These are phyloP conservation scores for Empidonax traillii DNA, from an alignment of 2,113 vertebrate species.

Conservation along the genomic window DNA sequence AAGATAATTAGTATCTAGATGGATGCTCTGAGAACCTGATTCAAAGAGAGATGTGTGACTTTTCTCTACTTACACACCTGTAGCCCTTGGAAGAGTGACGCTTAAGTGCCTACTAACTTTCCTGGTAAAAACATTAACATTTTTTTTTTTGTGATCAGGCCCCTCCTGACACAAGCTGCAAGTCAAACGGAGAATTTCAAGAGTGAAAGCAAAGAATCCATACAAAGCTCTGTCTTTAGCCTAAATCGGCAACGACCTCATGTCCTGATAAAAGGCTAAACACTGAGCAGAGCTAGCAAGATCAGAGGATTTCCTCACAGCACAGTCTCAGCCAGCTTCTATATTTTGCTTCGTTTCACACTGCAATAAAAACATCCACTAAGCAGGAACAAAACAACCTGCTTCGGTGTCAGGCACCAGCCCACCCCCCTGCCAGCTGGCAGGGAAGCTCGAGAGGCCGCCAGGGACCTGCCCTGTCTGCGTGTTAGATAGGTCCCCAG, in stretches of 20 bases:
- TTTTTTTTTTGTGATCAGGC: slow-evolving; percentile 42
- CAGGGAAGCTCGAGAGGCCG: neutral
- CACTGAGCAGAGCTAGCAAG: slow-evolving; percentile 11
- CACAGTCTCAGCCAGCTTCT: neutral
- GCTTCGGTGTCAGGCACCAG: neutral
- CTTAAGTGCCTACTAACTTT: slow-evolving; percentile 10
- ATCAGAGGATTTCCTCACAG: slow-evolving; percentile 50
- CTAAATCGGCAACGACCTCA: slow-evolving; percentile 10
- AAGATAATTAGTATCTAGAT: slow-evolving; percentile 49
- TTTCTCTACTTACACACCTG: neutral
- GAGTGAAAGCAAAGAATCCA: neutral
- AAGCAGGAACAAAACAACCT: neutral
- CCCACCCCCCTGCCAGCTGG: neutral
- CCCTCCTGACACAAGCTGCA: slow-evolving; percentile 28
- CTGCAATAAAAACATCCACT: neutral
- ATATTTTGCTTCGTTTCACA: neutral
- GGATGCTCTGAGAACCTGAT: slow-evolving; percentile 19
- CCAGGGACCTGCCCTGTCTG: neutral
- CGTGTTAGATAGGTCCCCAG: neutral
- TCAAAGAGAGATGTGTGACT: slow-evolving; percentile 39
- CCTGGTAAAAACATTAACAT: slow-evolving; percentile 10
- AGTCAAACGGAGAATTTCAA: slow-evolving; percentile 26
- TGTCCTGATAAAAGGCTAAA: slow-evolving; percentile 52
- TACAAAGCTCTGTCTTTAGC: slow-evolving; percentile 42
- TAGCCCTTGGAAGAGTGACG: neutral